Evolutionary conservation across 2,797 vertebrate species (phyloP).

Genomic region (Calcarius lapponicus): DNA sequence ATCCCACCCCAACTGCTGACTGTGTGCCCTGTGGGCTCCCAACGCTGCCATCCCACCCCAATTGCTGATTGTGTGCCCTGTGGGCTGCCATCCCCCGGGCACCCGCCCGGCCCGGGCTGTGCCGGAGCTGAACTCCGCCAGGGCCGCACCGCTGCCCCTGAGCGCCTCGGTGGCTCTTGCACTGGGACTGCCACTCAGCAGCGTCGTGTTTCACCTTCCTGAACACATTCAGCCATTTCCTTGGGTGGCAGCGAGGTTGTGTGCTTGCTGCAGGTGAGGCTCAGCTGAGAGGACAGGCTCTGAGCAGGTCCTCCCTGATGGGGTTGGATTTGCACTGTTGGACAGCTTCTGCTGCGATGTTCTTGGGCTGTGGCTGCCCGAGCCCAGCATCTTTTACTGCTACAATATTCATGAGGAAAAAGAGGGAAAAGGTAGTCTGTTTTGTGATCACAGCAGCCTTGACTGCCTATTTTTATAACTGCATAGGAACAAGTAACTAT

Average conservation of each 20-base stretch:
- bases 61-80: no score
- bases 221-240: background rate
- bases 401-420: background rate
- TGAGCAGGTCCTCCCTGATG: background rate
- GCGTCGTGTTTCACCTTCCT: background rate
- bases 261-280: background rate
- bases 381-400: background rate
- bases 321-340: background rate
- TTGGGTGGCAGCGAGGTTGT: accelerated
- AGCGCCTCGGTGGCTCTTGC: background rate
- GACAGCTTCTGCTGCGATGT: background rate
- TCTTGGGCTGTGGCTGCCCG: background rate
- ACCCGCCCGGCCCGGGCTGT: accelerated
- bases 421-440: background rate
- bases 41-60: no score
- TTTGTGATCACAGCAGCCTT: background rate
- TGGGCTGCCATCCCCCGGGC: no score
- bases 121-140: accelerated
- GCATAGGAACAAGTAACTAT: background rate
- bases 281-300: background rate
- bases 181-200: accelerated
- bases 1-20: no score
- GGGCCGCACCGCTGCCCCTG: accelerated
- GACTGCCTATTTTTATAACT: background rate
- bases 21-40: no score